Evolutionary conservation across 2,113 vertebrate species (phyloP).

Genomic region (Artemisiospiza belli): DNA sequence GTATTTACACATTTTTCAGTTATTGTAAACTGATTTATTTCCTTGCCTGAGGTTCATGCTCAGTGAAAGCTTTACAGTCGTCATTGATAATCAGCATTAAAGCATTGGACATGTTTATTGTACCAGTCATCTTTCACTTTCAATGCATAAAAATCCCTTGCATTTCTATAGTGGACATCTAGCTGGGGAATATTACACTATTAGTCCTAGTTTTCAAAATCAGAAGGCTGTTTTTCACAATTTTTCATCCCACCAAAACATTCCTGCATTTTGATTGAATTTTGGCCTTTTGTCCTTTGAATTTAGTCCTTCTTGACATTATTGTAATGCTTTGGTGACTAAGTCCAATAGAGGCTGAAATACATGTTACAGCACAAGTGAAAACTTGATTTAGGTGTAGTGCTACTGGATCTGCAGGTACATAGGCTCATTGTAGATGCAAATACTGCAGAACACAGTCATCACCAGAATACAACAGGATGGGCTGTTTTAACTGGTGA

Average conservation of each 20-base stretch:
- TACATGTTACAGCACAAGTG: not conserved
- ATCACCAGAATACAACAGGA: not conserved
- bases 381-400: not conserved
- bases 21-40: not conserved
- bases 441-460: not conserved
- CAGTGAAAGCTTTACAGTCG: not conserved
- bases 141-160: accelerated
- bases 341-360: not conserved
- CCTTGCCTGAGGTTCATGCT: not conserved
- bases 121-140: not conserved
- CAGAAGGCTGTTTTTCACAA: not conserved
- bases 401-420: not conserved
- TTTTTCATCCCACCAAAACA: not conserved
- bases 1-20: not conserved
- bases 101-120: not conserved
- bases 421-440: not conserved
- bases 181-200: not conserved
- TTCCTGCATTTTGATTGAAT: not conserved
- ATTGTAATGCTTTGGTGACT: not conserved
- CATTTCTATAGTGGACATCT: not conserved
- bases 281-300: not conserved
- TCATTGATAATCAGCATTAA: not conserved
- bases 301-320: accelerated
- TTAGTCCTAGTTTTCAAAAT: not conserved
- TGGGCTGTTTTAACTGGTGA: not conserved